Percentiles rank a stretch among this genome's conserved stretches.
phyloP scores from a whole-genome alignment of 2,113 vertebrate genomes.

The Caranx ignobilis region DNA sequence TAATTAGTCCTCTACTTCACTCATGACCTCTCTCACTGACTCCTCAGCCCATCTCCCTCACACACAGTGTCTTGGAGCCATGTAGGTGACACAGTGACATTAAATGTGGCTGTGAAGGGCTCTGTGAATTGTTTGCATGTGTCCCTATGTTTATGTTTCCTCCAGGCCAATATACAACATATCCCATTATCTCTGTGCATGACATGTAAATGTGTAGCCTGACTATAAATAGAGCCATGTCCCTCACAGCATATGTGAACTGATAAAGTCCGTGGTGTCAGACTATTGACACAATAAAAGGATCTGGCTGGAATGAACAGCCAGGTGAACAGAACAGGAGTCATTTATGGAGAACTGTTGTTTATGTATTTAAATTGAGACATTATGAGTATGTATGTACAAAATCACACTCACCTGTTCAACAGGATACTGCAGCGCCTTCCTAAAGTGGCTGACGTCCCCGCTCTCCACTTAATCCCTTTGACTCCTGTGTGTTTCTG shows the following conservation, averaged over 20 bases:
- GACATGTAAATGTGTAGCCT: constrained; percentile 32
- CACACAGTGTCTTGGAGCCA: fast-evolving
- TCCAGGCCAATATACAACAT: not conserved
- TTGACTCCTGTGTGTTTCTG: not conserved
- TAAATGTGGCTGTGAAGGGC: not conserved
- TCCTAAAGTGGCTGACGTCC: constrained; percentile 7
- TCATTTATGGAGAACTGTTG: not conserved
- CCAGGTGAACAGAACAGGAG: not conserved
- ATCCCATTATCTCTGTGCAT: constrained; percentile 9
- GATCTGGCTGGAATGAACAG: not conserved
- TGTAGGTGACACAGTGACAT: not conserved
- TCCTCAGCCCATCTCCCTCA: not conserved
- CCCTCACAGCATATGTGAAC: not conserved
- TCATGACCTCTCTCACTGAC: not conserved
- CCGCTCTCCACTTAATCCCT: not conserved
- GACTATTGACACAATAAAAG: not conserved
- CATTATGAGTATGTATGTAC: not conserved
- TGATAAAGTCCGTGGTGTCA: not conserved
- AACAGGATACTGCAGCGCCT: not conserved
- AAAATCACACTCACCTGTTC: constrained; percentile 60
- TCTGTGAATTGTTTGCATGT: constrained; percentile 1
- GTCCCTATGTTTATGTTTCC: not conserved
- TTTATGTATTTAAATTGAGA: not conserved
- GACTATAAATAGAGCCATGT: not conserved
- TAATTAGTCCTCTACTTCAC: not conserved